Evolutionary conservation across 2,113 vertebrate genomes (phyloP), one percentile per base, ranked within the genome.

Genomic region (Xiphophorus couchianus): DNA sequence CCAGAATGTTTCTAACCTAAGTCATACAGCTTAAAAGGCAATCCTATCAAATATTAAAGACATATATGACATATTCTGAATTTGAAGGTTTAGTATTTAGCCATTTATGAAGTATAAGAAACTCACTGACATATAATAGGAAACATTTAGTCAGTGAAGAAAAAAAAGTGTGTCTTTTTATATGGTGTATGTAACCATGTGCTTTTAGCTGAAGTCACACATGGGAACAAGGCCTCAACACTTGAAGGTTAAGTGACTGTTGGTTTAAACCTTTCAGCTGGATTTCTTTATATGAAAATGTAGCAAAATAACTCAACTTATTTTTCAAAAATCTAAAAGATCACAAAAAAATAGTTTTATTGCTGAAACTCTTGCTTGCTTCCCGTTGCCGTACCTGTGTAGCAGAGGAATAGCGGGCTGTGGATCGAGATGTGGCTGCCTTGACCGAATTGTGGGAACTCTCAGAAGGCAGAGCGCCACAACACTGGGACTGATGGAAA

Each of bases 401-500:
- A 74, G 97, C 98, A 71, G 98, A 99, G 69, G 98, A 99, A 84
- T 99, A 99, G 42, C 97, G 97, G 35, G 97, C 97, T 0, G 96
- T 99, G 66, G 97, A 97, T 87, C 97, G 94, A 44, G 96, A 95
- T 1, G 97, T 97, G 15, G 97, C 96, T 0, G 96, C 92, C 91
- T 99, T 99, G 84, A 95, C 96, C 4, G 96, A 95, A 54, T 95
- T 96, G 94, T 99, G 98, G 48, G 98, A 93, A 82, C 96, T 97
- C 89, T 99, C 97, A 0, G 96, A 92, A 0, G 97, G 96, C 62
- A 98, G 93, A 1, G 95, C 93, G 0, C 96, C 95, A 37, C 98
- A 98, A 93, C 98, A 99, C 78, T 97, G 96, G 0, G 97, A 97
- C 91, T 98, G 97, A 83, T 97, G 94, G 93, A 99, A 97, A 92